Conservation (phyloP, 2,888 invertebrate genomes). For the Drosophila maculinotata region DNA sequence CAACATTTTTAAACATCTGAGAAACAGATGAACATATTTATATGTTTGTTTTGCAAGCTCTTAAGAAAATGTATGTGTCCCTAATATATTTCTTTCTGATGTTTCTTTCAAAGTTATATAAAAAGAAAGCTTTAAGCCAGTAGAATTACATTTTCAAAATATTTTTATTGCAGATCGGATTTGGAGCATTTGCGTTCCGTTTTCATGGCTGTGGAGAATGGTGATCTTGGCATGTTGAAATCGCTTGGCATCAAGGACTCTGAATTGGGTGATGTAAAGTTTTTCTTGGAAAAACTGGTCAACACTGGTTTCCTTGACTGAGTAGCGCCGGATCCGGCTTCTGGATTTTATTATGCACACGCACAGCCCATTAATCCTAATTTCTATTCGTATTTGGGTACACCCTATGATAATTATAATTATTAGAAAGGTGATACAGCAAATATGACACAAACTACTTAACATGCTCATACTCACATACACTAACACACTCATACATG, state of each 20-base stretch:
- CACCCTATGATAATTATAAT: conserved; percentile 86
- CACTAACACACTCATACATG: conserved; percentile 25
- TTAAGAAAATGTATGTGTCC: too few species aligned
- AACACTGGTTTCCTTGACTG: conserved; percentile 98
- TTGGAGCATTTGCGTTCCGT: conserved; percentile 96
- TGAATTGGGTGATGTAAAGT: conserved; percentile 97
- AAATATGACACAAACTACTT: conserved; percentile 17
- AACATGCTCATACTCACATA: too few species aligned
- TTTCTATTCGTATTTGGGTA: conserved; percentile 89
- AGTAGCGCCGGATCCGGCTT: conserved; percentile 90
- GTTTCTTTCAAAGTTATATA: too few species aligned
- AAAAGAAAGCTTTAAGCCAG: too few species aligned
- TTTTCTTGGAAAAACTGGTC: conserved; percentile 97
- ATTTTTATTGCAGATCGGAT: conserved; percentile 89
- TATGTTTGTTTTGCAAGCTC: too few species aligned
- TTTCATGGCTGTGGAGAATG: conserved; percentile 98
- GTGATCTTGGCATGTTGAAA: conserved; percentile 96
- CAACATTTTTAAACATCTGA: too few species aligned
- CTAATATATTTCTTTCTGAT: too few species aligned
- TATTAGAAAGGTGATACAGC: conserved; percentile 67
- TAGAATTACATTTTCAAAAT: conserved; percentile 1
- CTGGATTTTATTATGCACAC: conserved; percentile 89
- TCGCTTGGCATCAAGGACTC: conserved; percentile 97
- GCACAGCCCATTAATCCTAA: conserved; percentile 89
- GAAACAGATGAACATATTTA: too few species aligned